A percentile compares a stretch with the other conserved stretches of the same genome.
Conservation (phyloP, 2,113 vertebrate species). For the Dromiciops gliroides region DNA sequence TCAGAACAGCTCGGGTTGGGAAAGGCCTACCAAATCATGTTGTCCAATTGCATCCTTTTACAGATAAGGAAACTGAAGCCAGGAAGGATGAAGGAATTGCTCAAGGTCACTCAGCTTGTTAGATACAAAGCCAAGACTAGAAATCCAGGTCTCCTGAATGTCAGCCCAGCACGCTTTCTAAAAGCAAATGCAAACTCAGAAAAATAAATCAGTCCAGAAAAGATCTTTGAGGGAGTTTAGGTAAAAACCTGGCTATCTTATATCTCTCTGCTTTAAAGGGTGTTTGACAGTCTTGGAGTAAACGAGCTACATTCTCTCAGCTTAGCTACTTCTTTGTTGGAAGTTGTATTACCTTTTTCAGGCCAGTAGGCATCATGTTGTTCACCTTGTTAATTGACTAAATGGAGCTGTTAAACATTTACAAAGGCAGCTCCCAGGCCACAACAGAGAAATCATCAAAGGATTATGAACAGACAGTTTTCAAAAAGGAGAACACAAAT, state of each 20-base stretch:
- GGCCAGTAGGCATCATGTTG: neutral
- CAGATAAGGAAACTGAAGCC: neutral
- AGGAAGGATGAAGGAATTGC: neutral
- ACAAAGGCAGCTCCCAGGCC: neutral
- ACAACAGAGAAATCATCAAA: neutral
- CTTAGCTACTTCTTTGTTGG: constrained; percentile 28
- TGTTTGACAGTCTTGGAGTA: neutral
- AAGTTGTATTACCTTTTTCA: constrained; percentile 27
- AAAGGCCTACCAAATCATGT: constrained; percentile 13
- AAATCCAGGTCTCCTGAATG: neutral
- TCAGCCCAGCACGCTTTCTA: neutral
- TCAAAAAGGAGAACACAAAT: neutral
- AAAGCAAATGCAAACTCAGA: neutral
- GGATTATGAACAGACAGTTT: neutral
- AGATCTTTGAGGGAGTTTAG: constrained; percentile 5
- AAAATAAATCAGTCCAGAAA: neutral
- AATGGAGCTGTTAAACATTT: neutral
- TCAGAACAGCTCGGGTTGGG: neutral
- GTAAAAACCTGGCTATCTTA: neutral
- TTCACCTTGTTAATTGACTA: neutral
- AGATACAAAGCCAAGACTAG: neutral
- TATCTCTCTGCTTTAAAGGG: neutral
- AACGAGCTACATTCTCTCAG: constrained; percentile 17
- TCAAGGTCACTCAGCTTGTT: neutral
- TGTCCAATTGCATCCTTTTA: neutral